These are phyloP conservation scores for Tipula vernalis DNA, from an alignment of 2,888 invertebrate genomes.

Conservation along the genomic window DNA sequence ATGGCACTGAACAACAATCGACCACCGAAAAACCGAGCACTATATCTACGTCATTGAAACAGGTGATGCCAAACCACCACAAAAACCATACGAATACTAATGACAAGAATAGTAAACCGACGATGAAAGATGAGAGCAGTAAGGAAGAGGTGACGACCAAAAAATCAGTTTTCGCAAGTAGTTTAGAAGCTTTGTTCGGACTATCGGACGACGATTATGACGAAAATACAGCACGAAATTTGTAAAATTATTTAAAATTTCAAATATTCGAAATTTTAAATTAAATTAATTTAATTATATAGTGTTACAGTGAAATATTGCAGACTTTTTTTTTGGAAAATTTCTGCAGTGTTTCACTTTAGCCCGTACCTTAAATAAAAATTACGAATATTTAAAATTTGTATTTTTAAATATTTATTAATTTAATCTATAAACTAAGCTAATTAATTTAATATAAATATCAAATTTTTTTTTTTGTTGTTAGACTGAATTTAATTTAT, in stretches of 20 bases:
- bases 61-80: not conserved
- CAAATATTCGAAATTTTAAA: not conserved
- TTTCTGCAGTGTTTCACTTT: not conserved
- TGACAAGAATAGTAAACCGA: not conserved
- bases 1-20: not conserved
- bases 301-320: not conserved
- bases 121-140: not conserved
- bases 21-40: not conserved
- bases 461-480: not conserved
- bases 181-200: not conserved
- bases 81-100: not conserved
- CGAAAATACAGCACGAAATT: conserved; percentile 22
- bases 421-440: not conserved
- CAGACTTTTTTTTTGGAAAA: not conserved
- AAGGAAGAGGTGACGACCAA: not conserved
- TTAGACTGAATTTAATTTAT: not conserved
- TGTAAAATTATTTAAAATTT: not conserved
- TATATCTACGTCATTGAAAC: not conserved
- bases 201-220: conserved; percentile 25
- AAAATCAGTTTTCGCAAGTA: not conserved
- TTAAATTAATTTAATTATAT: not conserved
- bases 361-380: not conserved
- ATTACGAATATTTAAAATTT: not conserved
- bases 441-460: not conserved
- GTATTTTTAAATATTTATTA: not conserved